Conservation (phyloP, 2,113 vertebrate genomes). For the Merops nubicus region DNA sequence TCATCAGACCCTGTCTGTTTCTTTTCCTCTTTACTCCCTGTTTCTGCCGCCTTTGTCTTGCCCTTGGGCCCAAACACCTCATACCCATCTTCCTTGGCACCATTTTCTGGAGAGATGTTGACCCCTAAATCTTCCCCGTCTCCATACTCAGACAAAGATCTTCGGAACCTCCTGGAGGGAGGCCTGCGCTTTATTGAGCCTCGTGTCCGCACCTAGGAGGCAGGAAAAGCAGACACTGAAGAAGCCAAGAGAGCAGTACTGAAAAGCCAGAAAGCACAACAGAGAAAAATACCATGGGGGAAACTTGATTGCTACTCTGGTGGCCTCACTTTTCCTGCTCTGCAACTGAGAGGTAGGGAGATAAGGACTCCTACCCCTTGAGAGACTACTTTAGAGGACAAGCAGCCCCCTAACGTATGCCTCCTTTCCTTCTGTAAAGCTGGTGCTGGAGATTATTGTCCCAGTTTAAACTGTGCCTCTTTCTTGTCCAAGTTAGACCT, state of each 20-base stretch:
- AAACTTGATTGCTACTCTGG: neutral
- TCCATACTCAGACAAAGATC: conserved; percentile 74
- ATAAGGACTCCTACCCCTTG: neutral
- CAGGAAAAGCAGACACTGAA: neutral
- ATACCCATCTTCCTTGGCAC: conserved; percentile 64
- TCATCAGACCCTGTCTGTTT: neutral
- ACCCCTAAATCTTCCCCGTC: conserved; percentile 40
- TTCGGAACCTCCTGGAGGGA: conserved; percentile 79
- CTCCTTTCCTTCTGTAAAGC: neutral
- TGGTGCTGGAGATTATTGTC: neutral
- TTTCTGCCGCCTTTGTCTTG: neutral
- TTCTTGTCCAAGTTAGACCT: neutral
- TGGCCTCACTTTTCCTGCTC: neutral
- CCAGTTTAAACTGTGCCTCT: neutral
- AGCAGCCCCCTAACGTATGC: neutral
- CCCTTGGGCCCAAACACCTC: conserved; percentile 53
- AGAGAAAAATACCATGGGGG: neutral
- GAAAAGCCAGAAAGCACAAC: neutral
- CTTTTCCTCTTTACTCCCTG: neutral
- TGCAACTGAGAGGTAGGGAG: neutral
- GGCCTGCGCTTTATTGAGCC: conserved; percentile 81
- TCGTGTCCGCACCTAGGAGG: conserved; percentile 73
- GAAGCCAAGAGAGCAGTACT: neutral
- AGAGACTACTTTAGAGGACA: neutral
- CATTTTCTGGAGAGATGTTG: conserved; percentile 73